phyloP scores from a whole-genome alignment of 2,888 invertebrate genomes.

The Metallyticus violacea region DNA sequence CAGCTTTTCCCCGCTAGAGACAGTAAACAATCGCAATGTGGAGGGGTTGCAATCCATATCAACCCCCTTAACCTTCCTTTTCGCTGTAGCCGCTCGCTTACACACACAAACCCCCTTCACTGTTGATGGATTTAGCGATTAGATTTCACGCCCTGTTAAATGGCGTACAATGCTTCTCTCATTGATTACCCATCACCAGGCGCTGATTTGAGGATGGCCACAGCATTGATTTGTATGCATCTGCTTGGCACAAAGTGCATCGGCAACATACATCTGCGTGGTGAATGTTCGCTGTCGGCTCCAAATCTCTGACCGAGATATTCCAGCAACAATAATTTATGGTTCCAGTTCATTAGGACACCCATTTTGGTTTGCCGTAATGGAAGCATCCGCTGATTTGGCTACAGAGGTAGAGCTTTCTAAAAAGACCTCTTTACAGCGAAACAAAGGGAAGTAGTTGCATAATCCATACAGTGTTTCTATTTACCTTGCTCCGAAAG shows the following conservation, averaged over 20 bases:
- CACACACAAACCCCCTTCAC: too few relatives aligned
- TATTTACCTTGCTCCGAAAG: too few relatives aligned
- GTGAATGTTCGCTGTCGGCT: too few relatives aligned
- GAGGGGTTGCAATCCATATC: too few relatives aligned
- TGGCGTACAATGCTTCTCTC: neutral
- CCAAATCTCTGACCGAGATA: neutral
- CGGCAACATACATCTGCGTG: too few relatives aligned
- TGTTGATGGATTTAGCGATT: conserved; percentile 7
- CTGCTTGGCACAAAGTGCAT: neutral
- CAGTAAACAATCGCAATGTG: neutral
- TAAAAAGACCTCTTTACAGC: too few relatives aligned
- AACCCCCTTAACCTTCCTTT: neutral
- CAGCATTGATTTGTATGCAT: conserved; percentile 4
- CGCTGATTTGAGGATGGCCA: conserved; percentile 5
- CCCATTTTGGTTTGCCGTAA: neutral
- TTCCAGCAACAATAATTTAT: neutral
- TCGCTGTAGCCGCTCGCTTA: too few relatives aligned
- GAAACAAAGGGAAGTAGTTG: too few relatives aligned
- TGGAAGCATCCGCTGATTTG: too few relatives aligned
- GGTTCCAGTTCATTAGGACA: neutral
- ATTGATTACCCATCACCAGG: neutral
- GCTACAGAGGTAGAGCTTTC: too few relatives aligned
- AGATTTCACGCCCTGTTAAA: conserved; percentile 1
- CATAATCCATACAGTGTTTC: too few relatives aligned
- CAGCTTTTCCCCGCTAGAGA: neutral